Conservation (phyloP, 1,140 invertebrate species). For the Trinorchestia longiramus region DNA sequence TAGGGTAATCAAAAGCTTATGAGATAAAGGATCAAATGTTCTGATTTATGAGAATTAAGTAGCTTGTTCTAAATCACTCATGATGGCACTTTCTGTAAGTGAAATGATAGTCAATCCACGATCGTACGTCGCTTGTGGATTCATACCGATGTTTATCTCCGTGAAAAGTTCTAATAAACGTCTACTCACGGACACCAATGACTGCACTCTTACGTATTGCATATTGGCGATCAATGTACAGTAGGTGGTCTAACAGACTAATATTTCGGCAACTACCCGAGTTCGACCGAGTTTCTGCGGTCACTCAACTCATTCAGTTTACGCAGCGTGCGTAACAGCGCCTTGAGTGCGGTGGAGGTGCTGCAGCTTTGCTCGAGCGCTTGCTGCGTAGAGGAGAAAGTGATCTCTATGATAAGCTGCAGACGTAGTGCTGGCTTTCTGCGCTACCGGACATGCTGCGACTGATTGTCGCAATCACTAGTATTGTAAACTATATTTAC, state of each 20-base stretch:
- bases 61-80: no score
- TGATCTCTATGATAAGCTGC: neutral
- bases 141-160: neutral
- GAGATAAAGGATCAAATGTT: neutral
- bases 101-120: no score
- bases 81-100: no score
- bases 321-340: neutral
- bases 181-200: neutral
- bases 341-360: neutral
- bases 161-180: neutral
- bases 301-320: neutral
- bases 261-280: neutral
- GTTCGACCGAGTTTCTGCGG: neutral
- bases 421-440: neutral
- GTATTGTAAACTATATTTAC: neutral
- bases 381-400: slow-evolving; percentile 15
- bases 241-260: neutral
- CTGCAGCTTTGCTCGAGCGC: neutral
- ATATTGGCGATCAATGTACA: no score
- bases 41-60: neutral
- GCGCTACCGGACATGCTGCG: neutral
- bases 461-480: neutral
- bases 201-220: neutral
- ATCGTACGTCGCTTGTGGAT: no score
- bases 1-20: no score